These are phyloP conservation scores for Callorhinus ursinus DNA, from an alignment of 2,113 vertebrate genomes.

Conservation along the genomic window DNA sequence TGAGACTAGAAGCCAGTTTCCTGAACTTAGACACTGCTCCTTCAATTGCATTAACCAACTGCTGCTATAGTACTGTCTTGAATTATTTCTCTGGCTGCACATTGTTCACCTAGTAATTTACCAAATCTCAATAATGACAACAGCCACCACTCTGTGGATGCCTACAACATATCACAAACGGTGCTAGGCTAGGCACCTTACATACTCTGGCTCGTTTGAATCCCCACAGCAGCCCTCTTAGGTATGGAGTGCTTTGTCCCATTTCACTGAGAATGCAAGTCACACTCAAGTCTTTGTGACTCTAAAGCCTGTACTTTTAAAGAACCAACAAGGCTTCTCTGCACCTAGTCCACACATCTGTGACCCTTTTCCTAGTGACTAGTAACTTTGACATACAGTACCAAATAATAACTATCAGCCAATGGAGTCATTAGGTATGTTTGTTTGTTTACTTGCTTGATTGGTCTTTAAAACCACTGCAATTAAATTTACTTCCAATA, in stretches of 20 bases:
- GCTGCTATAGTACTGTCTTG: background rate
- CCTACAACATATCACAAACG: background rate
- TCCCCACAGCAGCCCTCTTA: background rate
- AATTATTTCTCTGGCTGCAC: background rate
- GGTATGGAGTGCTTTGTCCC: background rate
- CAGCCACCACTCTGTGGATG: background rate
- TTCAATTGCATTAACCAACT: background rate
- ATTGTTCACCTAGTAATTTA: background rate
- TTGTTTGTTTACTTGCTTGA: background rate
- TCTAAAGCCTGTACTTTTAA: slow-evolving; percentile 1
- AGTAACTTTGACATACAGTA: background rate
- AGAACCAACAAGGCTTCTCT: background rate
- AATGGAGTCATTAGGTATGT: background rate
- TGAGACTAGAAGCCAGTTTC: background rate
- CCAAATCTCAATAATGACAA: background rate
- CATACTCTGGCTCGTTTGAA: background rate
- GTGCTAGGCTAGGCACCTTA: background rate
- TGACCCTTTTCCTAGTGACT: background rate
- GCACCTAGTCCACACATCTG: background rate
- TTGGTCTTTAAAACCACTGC: slow-evolving; percentile 13
- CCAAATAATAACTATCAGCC: slow-evolving; percentile 2
- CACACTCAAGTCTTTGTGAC: background rate
- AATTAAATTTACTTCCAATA: background rate
- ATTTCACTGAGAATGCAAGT: background rate
- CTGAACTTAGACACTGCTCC: background rate